These are phyloP conservation scores for Metacarcinus magister DNA, from an alignment of 2,888 invertebrate genomes.

Conservation along the genomic window DNA sequence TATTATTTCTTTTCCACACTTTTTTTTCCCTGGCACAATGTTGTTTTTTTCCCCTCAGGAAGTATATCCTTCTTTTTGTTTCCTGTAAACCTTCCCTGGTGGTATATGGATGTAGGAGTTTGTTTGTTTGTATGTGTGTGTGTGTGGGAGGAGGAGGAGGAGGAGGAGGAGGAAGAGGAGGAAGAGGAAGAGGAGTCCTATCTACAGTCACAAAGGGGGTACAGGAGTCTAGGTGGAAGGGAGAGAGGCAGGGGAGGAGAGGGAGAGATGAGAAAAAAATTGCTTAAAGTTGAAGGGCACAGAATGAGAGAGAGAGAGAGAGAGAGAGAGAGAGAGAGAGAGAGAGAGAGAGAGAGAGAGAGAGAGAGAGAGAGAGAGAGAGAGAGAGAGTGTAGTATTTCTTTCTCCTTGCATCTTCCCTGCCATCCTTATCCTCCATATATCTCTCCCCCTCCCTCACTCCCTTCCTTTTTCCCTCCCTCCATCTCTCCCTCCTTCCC, in stretches of 20 bases:
- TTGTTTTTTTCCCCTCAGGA: background rate
- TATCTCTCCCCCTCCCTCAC: background rate
- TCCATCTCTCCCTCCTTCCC: background rate
- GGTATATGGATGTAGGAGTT: background rate
- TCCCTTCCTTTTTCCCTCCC: background rate
- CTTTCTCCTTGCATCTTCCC: background rate
- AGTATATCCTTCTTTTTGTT: background rate
- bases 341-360: too few relatives aligned
- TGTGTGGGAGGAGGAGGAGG: background rate
- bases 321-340: background rate
- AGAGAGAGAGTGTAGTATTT: background rate
- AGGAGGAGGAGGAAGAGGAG: background rate
- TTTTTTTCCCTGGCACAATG: background rate
- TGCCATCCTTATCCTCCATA: background rate
- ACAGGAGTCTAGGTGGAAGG: background rate
- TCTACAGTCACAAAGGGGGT: background rate
- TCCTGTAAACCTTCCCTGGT: background rate
- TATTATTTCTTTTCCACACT: too few relatives aligned
- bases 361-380: constrained; percentile 37
- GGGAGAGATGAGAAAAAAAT: background rate
- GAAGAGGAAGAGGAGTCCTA: background rate
- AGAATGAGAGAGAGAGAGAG: background rate
- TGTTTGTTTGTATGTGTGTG: background rate
- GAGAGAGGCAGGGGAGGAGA: background rate
- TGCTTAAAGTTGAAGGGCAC: too few relatives aligned